Evolutionary conservation across 2,113 vertebrate genomes (phyloP).

Genomic region (Clarias batrachus): DNA sequence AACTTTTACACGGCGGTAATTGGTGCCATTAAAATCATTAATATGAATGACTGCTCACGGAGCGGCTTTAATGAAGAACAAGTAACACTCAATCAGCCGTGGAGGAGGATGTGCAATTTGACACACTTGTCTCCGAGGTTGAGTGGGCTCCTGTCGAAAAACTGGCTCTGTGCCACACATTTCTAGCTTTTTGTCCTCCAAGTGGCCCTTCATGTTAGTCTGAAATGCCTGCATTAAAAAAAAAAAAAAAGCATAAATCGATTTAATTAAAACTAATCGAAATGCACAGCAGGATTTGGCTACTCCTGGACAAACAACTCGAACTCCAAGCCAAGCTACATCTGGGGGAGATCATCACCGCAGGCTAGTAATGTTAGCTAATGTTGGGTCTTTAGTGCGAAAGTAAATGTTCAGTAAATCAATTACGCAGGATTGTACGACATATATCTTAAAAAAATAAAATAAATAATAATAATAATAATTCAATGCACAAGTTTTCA

Average conservation of each 20-base stretch:
- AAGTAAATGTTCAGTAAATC: background rate
- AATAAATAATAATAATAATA: no score
- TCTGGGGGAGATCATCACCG: background rate
- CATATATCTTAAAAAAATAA: no score
- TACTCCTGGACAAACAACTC: background rate
- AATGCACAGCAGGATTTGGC: background rate
- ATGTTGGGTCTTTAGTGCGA: background rate
- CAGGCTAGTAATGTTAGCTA: background rate
- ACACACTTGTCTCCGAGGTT: slow-evolving; percentile 3
- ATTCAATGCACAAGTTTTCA: no score
- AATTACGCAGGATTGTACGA: background rate
- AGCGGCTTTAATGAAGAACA: slow-evolving; percentile 17
- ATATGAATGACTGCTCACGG: slow-evolving; percentile 1
- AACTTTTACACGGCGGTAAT: slow-evolving; percentile 13
- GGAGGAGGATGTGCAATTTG: slow-evolving; percentile 15
- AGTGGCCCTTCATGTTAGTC: background rate
- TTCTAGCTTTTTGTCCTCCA: background rate
- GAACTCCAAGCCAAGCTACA: background rate
- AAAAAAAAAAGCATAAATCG: background rate
- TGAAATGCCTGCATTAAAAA: background rate
- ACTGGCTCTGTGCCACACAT: background rate
- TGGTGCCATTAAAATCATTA: slow-evolving; percentile 26
- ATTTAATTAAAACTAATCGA: background rate
- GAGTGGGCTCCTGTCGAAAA: background rate
- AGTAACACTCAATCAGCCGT: slow-evolving; percentile 7